These are phyloP conservation scores for Agriotes lineatus DNA, from an alignment of 2,888 invertebrate genomes.

Conservation along the genomic window DNA sequence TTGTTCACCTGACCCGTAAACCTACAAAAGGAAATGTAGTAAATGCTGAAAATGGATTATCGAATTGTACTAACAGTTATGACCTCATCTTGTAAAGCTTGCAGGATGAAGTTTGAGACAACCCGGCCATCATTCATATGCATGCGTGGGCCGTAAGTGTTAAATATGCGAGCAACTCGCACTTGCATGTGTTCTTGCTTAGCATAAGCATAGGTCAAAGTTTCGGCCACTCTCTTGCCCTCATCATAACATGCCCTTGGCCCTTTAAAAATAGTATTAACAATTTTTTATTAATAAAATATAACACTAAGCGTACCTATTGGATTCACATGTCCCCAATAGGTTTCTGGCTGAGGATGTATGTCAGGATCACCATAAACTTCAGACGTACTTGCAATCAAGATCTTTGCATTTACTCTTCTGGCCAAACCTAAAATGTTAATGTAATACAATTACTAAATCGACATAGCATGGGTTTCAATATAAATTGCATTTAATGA, in stretches of 20 bases:
- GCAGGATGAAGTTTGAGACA: constrained; percentile 98
- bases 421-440: constrained; percentile 85
- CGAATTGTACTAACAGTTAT: constrained; percentile 85
- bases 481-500: too few species aligned
- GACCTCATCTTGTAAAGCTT: constrained; percentile 93
- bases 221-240: constrained; percentile 98
- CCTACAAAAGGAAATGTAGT: constrained; percentile 56
- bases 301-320: constrained; percentile 85
- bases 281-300: too few species aligned
- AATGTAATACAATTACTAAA: too few species aligned
- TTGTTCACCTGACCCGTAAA: constrained; percentile 89
- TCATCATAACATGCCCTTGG: constrained; percentile 99
- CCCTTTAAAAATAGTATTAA: constrained; percentile 67
- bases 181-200: constrained; percentile 97
- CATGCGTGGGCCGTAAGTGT: constrained; percentile 99
- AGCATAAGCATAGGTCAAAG: constrained; percentile 95
- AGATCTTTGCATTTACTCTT: constrained; percentile 89
- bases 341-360: constrained; percentile 97
- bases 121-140: constrained; percentile 98
- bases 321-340: constrained; percentile 99
- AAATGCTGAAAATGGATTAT: not conserved
- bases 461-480: too few species aligned
- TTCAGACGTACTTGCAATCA: constrained; percentile 98
- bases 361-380: constrained; percentile 99
- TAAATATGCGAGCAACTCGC: constrained; percentile 97